These are phyloP conservation scores for Octodonta nipae DNA, from an alignment of 2,888 invertebrate species.

Conservation along the genomic window DNA sequence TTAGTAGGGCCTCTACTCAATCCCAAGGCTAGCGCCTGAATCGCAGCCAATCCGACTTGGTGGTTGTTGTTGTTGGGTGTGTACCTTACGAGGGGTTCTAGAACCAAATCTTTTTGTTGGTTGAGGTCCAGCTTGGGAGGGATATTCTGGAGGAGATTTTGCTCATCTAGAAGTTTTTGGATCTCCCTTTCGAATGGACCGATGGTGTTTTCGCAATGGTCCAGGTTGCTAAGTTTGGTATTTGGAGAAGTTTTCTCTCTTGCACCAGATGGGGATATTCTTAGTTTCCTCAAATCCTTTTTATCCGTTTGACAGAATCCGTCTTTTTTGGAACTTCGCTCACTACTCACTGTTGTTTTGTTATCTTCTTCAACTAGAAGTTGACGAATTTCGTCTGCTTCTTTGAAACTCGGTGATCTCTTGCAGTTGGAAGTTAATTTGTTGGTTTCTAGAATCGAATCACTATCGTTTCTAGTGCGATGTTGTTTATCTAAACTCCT, in stretches of 20 bases:
- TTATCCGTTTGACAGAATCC: slow-evolving; percentile 54
- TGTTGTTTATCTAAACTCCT: slow-evolving; percentile 27
- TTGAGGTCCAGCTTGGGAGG: slow-evolving; percentile 47
- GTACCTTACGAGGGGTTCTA: slow-evolving; percentile 33
- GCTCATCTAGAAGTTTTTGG: slow-evolving; percentile 63
- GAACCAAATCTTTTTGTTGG: slow-evolving; percentile 47
- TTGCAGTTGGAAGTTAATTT: slow-evolving; percentile 32
- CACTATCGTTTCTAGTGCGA: slow-evolving; percentile 30
- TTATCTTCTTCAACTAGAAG: slow-evolving; percentile 31
- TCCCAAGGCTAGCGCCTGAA: slow-evolving; percentile 54
- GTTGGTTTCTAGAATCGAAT: slow-evolving; percentile 34
- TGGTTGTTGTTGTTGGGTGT: slow-evolving; percentile 49
- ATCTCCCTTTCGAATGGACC: slow-evolving; percentile 66
- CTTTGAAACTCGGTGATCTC: slow-evolving; percentile 36
- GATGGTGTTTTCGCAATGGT: slow-evolving; percentile 38
- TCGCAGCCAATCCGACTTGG: slow-evolving; percentile 65
- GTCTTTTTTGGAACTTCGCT: slow-evolving; percentile 43
- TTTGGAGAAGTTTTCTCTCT: slow-evolving; percentile 28
- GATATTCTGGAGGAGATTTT: slow-evolving; percentile 48
- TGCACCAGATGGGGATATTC: slow-evolving; percentile 34
- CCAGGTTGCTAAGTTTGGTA: slow-evolving; percentile 42
- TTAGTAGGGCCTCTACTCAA: slow-evolving; percentile 33
- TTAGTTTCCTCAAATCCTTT: slow-evolving; percentile 42
- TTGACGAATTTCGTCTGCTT: slow-evolving; percentile 33
- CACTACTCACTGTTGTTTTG: slow-evolving; percentile 40